These are phyloP conservation scores for Nysson spinosus DNA, from an alignment of 2,888 invertebrate genomes.

Conservation along the genomic window DNA sequence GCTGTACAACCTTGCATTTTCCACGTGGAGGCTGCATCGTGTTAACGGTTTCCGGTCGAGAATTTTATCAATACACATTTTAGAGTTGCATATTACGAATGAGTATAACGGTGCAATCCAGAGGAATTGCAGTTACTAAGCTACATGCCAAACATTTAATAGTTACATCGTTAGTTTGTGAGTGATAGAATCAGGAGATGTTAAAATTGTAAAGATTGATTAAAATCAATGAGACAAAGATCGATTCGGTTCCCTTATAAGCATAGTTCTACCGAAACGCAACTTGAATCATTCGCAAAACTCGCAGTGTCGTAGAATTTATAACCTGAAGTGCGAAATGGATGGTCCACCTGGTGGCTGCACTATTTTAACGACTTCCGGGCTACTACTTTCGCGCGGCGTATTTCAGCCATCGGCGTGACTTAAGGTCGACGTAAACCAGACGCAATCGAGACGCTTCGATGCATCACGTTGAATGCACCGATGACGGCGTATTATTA, in stretches of 20 bases:
- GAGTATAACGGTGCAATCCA: slow-evolving; percentile 17
- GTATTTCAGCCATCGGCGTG: neutral
- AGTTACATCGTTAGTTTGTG: too few relatives aligned
- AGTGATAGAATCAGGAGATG: too few relatives aligned
- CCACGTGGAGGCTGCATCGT: slow-evolving; percentile 31
- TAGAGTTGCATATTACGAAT: slow-evolving; percentile 18
- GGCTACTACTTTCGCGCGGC: slow-evolving; percentile 1
- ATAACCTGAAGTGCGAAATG: neutral
- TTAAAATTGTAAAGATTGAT: too few relatives aligned
- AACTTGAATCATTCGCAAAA: neutral
- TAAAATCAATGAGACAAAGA: too few relatives aligned
- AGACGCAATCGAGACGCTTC: slow-evolving; percentile 20
- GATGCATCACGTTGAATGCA: slow-evolving; percentile 15
- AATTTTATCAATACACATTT: slow-evolving; percentile 30
- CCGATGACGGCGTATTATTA: slow-evolving; percentile 33
- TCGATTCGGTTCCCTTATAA: too few relatives aligned
- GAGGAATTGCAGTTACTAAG: slow-evolving; percentile 11
- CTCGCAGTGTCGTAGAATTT: neutral
- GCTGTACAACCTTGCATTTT: slow-evolving; percentile 17
- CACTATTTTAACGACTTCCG: slow-evolving; percentile 40
- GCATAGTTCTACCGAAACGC: too few relatives aligned
- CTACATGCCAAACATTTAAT: too few relatives aligned
- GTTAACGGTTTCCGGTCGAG: slow-evolving; percentile 48
- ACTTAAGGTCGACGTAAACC: slow-evolving; percentile 14
- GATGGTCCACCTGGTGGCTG: neutral